These are phyloP conservation scores for Sebastes baramenuke DNA, from an alignment of 2,797 vertebrate species.

Conservation along the genomic window DNA sequence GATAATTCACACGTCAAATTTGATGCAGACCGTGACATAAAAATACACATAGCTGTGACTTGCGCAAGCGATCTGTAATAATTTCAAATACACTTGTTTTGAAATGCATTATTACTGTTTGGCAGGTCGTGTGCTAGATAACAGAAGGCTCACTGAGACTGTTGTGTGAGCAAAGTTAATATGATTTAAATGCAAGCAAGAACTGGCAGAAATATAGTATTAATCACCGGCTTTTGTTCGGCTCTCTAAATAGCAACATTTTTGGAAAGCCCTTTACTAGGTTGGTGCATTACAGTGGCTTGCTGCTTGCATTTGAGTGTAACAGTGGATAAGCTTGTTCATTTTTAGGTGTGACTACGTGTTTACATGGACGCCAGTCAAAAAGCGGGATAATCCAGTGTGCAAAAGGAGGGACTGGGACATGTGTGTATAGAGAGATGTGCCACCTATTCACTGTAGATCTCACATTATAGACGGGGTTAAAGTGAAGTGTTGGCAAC, in stretches of 20 bases:
- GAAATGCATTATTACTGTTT: conserved; percentile 72
- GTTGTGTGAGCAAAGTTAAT: conserved; percentile 80
- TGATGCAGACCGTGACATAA: conserved; percentile 51
- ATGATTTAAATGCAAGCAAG: conserved; percentile 78
- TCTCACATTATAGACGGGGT: conserved; percentile 54
- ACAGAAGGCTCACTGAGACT: conserved; percentile 68
- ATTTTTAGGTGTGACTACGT: conserved; percentile 72
- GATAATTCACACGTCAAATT: conserved; percentile 55
- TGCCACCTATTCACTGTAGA: conserved; percentile 50
- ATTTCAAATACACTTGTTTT: conserved; percentile 70
- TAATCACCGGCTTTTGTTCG: conserved; percentile 80
- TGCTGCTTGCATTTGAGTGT: conserved; percentile 38
- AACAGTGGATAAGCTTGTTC: conserved; percentile 61
- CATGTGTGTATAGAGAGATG: conserved; percentile 30
- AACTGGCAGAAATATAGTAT: conserved; percentile 80
- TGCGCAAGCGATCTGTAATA: conserved; percentile 63
- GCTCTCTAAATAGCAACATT: conserved; percentile 73
- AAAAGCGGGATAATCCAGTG: conserved; percentile 70
- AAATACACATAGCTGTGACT: conserved; percentile 61
- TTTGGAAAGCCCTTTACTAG: conserved; percentile 54
- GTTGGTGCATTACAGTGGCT: conserved; percentile 35
- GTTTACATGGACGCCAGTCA: conserved; percentile 71
- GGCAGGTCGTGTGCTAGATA: conserved; percentile 71
- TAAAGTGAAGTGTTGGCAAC: conserved; percentile 60
- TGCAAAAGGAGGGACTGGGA: conserved; percentile 48